These are phyloP conservation scores for Ptyas mucosa DNA, from an alignment of 2,113 vertebrate genomes.

Conservation along the genomic window DNA sequence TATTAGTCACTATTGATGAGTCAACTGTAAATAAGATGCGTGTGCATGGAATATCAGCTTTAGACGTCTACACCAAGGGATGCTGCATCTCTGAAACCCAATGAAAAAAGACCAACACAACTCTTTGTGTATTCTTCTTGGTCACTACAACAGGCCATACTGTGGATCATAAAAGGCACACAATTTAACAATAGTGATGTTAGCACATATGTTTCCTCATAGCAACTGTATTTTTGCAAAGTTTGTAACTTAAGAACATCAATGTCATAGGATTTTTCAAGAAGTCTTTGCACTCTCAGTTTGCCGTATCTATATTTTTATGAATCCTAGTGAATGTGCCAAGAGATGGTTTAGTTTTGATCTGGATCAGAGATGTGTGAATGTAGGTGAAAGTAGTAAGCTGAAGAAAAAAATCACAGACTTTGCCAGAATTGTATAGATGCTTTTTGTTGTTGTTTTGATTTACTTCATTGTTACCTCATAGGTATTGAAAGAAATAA, in stretches of 20 bases:
- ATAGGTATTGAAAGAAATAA: constrained; percentile 69
- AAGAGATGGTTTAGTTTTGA: constrained; percentile 57
- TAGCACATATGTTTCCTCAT: constrained; percentile 55
- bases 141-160: constrained; percentile 74
- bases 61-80: constrained; percentile 67
- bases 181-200: constrained; percentile 68
- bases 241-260: constrained; percentile 46
- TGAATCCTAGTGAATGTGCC: constrained; percentile 59
- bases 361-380: constrained; percentile 57
- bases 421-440: constrained; percentile 57
- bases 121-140: constrained; percentile 60
- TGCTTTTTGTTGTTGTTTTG: constrained; percentile 49
- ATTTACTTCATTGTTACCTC: constrained; percentile 70
- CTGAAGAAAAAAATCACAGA: constrained; percentile 32
- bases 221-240: constrained; percentile 53
- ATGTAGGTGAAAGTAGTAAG: constrained; percentile 38
- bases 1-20: constrained; percentile 56
- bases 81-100: constrained; percentile 68
- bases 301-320: constrained; percentile 58
- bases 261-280: constrained; percentile 53
- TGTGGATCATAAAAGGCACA: constrained; percentile 75
- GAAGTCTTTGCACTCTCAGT: constrained; percentile 57
- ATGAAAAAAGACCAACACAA: constrained; percentile 57
- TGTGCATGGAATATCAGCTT: constrained; percentile 70
- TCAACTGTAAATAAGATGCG: constrained; percentile 78